These are phyloP conservation scores for Drosophila murphyi DNA, from an alignment of 1,140 invertebrate species.

Conservation along the genomic window DNA sequence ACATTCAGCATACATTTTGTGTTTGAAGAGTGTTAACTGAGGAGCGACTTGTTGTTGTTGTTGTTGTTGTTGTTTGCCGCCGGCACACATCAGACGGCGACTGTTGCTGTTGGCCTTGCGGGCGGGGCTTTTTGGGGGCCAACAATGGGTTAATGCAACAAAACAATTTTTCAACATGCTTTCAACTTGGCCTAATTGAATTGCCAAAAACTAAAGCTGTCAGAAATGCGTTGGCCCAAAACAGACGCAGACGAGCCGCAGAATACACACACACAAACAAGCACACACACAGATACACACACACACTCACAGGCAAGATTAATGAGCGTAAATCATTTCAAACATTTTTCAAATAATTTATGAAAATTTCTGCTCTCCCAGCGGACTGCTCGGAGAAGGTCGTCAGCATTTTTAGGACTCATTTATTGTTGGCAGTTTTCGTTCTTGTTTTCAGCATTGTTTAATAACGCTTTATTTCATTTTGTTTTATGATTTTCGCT, in stretches of 20 bases:
- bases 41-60: no score
- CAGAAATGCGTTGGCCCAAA: conserved; percentile 51
- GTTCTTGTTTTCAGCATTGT: conserved; percentile 39
- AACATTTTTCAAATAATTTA: conserved; percentile 69
- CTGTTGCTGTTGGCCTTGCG: conserved; percentile 12
- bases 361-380: conserved; percentile 55
- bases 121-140: neutral
- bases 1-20: no score
- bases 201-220: conserved; percentile 68
- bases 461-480: conserved; percentile 35
- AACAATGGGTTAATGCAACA: conserved; percentile 59
- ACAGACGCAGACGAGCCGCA: conserved; percentile 24
- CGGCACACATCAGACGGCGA: conserved; percentile 45
- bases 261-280: neutral
- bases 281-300: conserved; percentile 9
- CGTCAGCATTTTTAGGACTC: conserved; percentile 45
- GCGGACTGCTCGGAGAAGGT: conserved; percentile 26
- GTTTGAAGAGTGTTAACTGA: no score
- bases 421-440: conserved; percentile 42
- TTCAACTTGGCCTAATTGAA: conserved; percentile 68
- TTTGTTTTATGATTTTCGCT: conserved; percentile 37
- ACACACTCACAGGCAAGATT: conserved; percentile 44
- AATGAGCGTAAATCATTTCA: conserved; percentile 67
- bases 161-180: conserved; percentile 63
- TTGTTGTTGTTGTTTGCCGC: conserved; percentile 13